A percentile compares a stretch with the other conserved stretches of the same genome.
phyloP scores from a whole-genome alignment of 2,888 invertebrate species.

The Thera britannica region DNA sequence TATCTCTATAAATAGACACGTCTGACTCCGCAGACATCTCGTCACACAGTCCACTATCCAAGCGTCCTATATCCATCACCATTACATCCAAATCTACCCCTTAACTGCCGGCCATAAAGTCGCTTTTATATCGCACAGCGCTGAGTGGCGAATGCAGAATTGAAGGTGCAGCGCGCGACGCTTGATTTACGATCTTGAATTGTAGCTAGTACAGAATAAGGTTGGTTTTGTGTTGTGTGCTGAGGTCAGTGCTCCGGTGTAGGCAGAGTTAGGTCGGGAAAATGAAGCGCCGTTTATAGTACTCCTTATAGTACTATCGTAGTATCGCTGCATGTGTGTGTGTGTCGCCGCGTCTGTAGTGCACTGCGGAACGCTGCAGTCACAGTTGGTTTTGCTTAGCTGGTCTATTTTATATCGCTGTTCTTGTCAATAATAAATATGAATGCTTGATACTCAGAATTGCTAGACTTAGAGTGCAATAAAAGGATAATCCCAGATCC shows the following conservation, averaged over 20 bases:
- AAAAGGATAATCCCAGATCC: not conserved
- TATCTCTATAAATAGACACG: slow-evolving; percentile 78
- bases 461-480: no score
- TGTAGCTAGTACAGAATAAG: slow-evolving; percentile 42
- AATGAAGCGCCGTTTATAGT: slow-evolving; percentile 80
- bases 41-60: slow-evolving; percentile 40
- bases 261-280: slow-evolving; percentile 72
- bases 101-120: slow-evolving; percentile 46
- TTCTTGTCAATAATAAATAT: no score
- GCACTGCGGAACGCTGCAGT: slow-evolving; percentile 57
- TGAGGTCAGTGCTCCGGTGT: slow-evolving; percentile 50
- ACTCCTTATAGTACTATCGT: slow-evolving; percentile 77
- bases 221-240: slow-evolving; percentile 46
- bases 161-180: slow-evolving; percentile 36
- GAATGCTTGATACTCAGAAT: not conserved
- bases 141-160: slow-evolving; percentile 30
- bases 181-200: slow-evolving; percentile 39
- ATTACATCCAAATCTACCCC: slow-evolving; percentile 46
- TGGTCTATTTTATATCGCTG: slow-evolving; percentile 9
- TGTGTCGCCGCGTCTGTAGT: slow-evolving; percentile 47
- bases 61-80: slow-evolving; percentile 47
- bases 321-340: slow-evolving; percentile 62
- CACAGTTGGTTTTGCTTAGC: slow-evolving; percentile 17
- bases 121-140: slow-evolving; percentile 34
- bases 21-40: slow-evolving; percentile 76